Evolutionary conservation across 2,113 vertebrate species (phyloP), one percentile per base, ranked within the genome.

Genomic region (Embiotoca jacksoni): DNA sequence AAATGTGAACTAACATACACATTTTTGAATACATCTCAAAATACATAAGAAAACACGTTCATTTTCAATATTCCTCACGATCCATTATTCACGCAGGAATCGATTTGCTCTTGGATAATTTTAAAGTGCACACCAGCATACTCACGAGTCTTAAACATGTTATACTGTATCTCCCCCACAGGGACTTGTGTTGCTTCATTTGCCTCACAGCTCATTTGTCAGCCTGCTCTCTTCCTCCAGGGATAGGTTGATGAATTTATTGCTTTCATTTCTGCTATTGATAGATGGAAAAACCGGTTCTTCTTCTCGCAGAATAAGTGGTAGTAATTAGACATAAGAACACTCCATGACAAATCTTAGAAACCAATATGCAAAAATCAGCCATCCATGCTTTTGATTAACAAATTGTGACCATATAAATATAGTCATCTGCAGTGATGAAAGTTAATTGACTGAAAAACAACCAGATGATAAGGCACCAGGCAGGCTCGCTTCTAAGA

Each of bases 401-500:
- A 91, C 86, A 90, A 86, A 90, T 91, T 91, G 84, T 90, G 83
- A 83, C 83, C 87, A 86, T 81, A 92, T 85, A 90, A 91, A 88
- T 91, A 89, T 61, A 90, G 81, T 88, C 79, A 83, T 92, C 86
- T 90, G 78, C 82, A 69, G 85, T 80, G 81, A 89, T 91, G 80
- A 81, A 91, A 91, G 87, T 90, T 90, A 91, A 89, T 90, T 86
- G 87, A 88, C 49, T 90, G 89, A 86, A 89, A 89, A 92, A 88
- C 74, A 89, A 80, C 74, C 89, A 87, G 84, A 91, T 89, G 87
- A 90, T 87, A 88, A 86, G 82, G 79, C 72, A 72, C 75, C 81
- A 86, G 83, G 68, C 77, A 76, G 53, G 56, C 69, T 75, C 37
- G 33, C 82, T 74, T 77, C 60, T 72, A 76, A 80, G 81, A 83